Conservation (phyloP, 2,113 vertebrate species). For the Sapayoa aenigma region DNA sequence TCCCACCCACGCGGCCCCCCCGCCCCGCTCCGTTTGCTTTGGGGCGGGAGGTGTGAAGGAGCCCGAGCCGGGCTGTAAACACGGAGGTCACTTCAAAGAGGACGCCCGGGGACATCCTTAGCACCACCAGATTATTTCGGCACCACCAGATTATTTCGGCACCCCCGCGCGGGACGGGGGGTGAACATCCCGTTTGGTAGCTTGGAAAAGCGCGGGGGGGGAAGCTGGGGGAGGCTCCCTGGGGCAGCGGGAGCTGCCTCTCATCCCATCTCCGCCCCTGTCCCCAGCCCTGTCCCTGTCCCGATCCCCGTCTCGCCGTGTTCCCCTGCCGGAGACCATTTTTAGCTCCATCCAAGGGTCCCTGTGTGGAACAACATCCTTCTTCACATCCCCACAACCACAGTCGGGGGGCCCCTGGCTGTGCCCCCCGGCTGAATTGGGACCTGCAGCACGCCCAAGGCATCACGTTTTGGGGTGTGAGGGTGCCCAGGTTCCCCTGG, state of each 20-base stretch:
- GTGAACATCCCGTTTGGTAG: background rate
- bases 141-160: background rate
- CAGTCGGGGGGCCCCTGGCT: fast-evolving
- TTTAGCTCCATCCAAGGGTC: background rate
- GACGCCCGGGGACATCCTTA: background rate
- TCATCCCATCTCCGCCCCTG: fast-evolving
- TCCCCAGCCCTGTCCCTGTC: background rate
- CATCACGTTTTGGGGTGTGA: fast-evolving
- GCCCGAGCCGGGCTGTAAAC: background rate
- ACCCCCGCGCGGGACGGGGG: background rate
- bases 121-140: background rate
- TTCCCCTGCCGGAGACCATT: fast-evolving
- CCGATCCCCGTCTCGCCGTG: background rate
- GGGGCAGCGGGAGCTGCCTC: fast-evolving
- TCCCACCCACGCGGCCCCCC: background rate
- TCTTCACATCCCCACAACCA: fast-evolving
- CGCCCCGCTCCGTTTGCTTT: background rate
- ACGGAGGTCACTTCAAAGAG: slow-evolving; percentile 25
- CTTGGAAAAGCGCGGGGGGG: background rate
- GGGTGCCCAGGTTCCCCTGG: background rate
- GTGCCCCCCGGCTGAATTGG: fast-evolving
- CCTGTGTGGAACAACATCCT: fast-evolving
- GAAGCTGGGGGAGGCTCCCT: background rate
- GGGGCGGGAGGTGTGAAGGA: background rate
- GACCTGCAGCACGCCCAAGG: no score